A percentile compares a stretch with the other conserved stretches of the same genome.
These are phyloP conservation scores for Lissonota sp. DNA, from an alignment of 2,888 invertebrate species.

Conservation along the genomic window DNA sequence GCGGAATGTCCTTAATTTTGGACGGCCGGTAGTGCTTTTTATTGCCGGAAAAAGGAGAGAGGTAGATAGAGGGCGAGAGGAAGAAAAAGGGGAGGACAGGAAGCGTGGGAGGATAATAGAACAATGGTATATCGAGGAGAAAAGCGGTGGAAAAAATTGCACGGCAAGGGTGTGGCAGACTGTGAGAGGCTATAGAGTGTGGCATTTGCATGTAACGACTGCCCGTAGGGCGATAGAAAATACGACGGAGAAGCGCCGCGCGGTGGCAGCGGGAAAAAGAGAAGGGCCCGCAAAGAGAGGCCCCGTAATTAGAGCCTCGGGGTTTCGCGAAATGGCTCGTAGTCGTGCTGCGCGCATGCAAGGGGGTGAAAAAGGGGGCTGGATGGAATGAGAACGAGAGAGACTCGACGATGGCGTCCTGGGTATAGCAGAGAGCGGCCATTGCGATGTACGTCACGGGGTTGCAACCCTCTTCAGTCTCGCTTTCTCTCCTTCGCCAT, in stretches of 20 bases:
- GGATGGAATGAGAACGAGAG: too few relatives aligned
- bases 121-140: conserved; percentile 60
- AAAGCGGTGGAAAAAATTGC: conserved; percentile 49
- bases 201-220: conserved; percentile 71
- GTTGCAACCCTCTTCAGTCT: conserved; percentile 63
- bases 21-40: conserved; percentile 76
- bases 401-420: conserved; percentile 59
- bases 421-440: conserved; percentile 63
- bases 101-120: conserved; percentile 70
- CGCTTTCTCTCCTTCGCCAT: conserved; percentile 48
- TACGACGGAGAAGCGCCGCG: conserved; percentile 62
- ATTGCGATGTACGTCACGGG: conserved; percentile 62
- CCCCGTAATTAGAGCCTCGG: conserved; percentile 82
- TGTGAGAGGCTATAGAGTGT: conserved; percentile 63
- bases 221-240: conserved; percentile 63
- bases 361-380: conserved; percentile 30
- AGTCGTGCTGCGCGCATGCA: conserved; percentile 71
- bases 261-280: conserved; percentile 65
- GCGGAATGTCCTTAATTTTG: conserved; percentile 67
- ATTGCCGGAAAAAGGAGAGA: conserved; percentile 79
- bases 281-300: conserved; percentile 68
- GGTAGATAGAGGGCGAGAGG: conserved; percentile 66
- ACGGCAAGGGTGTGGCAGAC: conserved; percentile 23
- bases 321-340: conserved; percentile 74
- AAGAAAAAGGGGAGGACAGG: conserved; percentile 71